Conservation (phyloP, 1,140 invertebrate species). For the Sarcophaga bullata region DNA sequence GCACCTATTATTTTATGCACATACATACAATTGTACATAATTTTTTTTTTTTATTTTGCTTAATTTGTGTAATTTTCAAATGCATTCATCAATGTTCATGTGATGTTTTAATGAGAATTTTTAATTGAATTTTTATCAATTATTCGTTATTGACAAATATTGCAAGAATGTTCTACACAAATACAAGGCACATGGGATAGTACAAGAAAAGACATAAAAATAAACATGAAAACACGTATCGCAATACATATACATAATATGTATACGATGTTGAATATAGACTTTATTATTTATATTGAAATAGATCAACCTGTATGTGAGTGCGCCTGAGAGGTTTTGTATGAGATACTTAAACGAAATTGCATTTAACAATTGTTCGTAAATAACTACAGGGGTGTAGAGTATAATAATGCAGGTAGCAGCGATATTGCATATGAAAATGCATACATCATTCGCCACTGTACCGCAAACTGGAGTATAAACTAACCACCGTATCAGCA, state of each 20-base stretch:
- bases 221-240: not conserved
- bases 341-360: too few species aligned
- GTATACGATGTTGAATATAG: not conserved
- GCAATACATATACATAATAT: not conserved
- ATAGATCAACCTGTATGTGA: not conserved
- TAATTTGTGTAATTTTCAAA: not conserved
- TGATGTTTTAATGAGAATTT: conserved; percentile 17
- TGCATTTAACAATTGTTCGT: not conserved
- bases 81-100: not conserved
- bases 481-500: conserved; percentile 7
- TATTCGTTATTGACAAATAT: not conserved
- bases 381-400: not conserved
- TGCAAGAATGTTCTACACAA: conserved; percentile 26
- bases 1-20: not conserved
- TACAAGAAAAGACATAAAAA: not conserved
- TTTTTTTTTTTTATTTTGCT: not conserved
- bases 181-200: not conserved
- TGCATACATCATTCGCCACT: conserved; percentile 25
- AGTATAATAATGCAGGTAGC: conserved; percentile 27
- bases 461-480: conserved; percentile 3
- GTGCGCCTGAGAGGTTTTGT: not conserved
- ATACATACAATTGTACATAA: not conserved
- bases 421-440: not conserved
- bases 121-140: conserved; percentile 39
- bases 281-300: not conserved